These are phyloP conservation scores for Hystrix brachyura DNA, from an alignment of 2,113 vertebrate genomes.

Conservation along the genomic window DNA sequence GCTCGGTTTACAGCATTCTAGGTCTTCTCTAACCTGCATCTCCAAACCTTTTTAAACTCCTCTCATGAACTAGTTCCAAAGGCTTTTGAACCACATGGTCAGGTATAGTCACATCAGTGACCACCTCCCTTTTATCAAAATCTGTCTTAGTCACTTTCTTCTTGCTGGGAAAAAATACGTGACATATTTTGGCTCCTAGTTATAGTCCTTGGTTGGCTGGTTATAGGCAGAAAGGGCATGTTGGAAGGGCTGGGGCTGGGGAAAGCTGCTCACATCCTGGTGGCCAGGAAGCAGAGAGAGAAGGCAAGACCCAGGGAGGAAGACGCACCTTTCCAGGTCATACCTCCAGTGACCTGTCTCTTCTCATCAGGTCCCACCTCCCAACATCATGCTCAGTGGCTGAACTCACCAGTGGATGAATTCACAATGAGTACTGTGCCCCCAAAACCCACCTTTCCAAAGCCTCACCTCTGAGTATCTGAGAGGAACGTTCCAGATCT, in stretches of 20 bases:
- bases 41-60: not conserved
- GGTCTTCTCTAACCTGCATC: not conserved
- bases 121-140: not conserved
- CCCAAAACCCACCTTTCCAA: not conserved
- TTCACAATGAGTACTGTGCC: not conserved
- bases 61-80: not conserved
- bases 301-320: not conserved
- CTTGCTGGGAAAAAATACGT: not conserved
- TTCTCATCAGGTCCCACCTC: not conserved
- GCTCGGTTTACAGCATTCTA: not conserved
- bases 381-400: not conserved
- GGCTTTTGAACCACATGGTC: not conserved
- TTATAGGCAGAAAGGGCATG: not conserved
- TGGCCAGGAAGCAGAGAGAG: not conserved
- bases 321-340: not conserved
- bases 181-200: not conserved
- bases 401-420: not conserved
- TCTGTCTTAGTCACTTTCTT: not conserved
- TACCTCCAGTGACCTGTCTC: not conserved
- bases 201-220: not conserved
- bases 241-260: not conserved
- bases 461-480: not conserved
- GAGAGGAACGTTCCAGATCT: not conserved
- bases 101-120: not conserved
- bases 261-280: not conserved